These are phyloP conservation scores for Opisthograptis luteolata DNA, from an alignment of 2,888 invertebrate genomes.

Conservation along the genomic window DNA sequence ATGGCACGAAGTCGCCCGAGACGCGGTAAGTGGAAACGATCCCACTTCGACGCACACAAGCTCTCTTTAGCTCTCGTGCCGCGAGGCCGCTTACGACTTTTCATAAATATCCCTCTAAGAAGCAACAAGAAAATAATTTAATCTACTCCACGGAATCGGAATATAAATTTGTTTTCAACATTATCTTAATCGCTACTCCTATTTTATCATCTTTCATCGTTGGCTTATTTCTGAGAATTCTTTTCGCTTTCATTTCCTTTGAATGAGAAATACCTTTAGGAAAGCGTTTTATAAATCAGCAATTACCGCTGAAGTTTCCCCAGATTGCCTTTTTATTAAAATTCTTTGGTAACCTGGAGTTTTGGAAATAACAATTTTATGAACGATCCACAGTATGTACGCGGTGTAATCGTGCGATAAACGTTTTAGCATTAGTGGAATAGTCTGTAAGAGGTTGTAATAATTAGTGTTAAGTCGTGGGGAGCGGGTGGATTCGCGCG, in stretches of 20 bases:
- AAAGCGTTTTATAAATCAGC: conserved; percentile 50
- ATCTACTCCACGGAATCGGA: conserved; percentile 70
- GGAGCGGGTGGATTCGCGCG: conserved; percentile 42
- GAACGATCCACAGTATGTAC: conserved; percentile 4
- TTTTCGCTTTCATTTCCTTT: conserved; percentile 56
- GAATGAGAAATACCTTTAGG: conserved; percentile 48
- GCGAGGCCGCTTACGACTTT: conserved; percentile 56
- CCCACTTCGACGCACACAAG: conserved; percentile 60
- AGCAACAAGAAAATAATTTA: conserved; percentile 77
- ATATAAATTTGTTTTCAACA: conserved; percentile 76
- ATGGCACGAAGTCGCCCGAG: conserved; percentile 59
- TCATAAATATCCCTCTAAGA: conserved; percentile 59
- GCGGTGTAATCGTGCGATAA: conserved; percentile 26
- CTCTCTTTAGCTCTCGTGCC: conserved; percentile 61
- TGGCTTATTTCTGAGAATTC: conserved; percentile 54
- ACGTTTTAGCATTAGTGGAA: conserved; percentile 32
- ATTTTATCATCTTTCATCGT: conserved; percentile 62
- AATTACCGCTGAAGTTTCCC: conserved; percentile 44
- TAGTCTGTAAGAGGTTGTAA: conserved; percentile 52
- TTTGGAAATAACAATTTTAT: conserved; percentile 26
- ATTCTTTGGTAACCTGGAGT: conserved; percentile 35
- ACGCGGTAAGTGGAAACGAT: conserved; percentile 57
- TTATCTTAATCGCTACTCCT: conserved; percentile 72
- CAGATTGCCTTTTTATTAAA: conserved; percentile 43
- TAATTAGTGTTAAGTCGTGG: conserved; percentile 55